Evolutionary conservation across 2,888 invertebrate species (phyloP).

Genomic region (Capitulum mitella): DNA sequence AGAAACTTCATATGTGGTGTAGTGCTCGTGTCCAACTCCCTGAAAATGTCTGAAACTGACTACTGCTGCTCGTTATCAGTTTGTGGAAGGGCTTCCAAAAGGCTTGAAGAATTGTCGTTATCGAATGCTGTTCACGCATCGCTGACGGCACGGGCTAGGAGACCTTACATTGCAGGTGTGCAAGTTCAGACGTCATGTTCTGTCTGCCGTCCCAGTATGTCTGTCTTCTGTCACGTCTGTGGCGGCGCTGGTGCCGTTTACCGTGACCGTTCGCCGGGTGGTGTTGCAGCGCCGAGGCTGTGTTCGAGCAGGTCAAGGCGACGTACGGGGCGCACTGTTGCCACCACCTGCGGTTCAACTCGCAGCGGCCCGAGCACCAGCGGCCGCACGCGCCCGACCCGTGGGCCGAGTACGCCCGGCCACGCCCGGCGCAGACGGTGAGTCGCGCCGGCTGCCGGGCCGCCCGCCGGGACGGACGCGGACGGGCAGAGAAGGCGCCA

Average conservation of each 20-base stretch:
- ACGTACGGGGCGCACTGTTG: constrained; percentile 80
- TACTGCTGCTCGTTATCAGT: no score
- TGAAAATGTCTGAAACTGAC: no score
- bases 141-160: no score
- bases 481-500: not conserved
- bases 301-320: constrained; percentile 75
- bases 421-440: constrained; percentile 51
- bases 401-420: constrained; percentile 71
- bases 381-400: constrained; percentile 64
- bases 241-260: not conserved
- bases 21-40: no score
- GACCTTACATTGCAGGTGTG: no score
- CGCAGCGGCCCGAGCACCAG: constrained; percentile 55
- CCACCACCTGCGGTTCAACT: constrained; percentile 84
- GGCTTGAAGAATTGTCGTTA: no score
- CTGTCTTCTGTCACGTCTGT: not conserved
- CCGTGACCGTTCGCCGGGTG: not conserved
- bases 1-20: no score
- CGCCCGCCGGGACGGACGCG: not conserved
- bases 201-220: not conserved
- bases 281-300: constrained; percentile 63
- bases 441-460: not conserved
- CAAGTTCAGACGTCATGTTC: no score
- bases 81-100: no score
- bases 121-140: no score